A percentile compares a stretch with the other conserved stretches of the same genome.
phyloP scores from a whole-genome alignment of 1,140 invertebrate genomes.

The Gyrodactylus salaris region DNA sequence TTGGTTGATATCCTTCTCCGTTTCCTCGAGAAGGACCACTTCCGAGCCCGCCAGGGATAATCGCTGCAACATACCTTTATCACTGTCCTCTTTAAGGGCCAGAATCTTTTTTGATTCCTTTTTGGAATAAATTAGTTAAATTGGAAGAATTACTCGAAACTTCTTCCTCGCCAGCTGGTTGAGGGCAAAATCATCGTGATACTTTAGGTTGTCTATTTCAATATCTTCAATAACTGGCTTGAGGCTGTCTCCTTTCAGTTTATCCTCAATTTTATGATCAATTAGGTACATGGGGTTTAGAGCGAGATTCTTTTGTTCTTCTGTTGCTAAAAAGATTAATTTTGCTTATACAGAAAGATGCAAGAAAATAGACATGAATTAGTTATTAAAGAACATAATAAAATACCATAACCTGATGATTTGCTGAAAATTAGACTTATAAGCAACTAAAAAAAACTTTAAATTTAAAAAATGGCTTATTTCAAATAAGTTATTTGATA shows the following conservation, averaged over 20 bases:
- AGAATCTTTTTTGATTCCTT: not conserved
- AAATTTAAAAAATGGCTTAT: no score
- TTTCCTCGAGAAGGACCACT: not conserved
- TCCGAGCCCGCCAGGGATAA: not conserved
- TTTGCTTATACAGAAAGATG: conserved; percentile 33
- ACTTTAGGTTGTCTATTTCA: conserved; percentile 38
- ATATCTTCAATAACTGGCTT: conserved; percentile 36
- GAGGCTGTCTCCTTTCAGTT: conserved; percentile 31
- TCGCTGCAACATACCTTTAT: not conserved
- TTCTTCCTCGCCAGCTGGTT: conserved; percentile 42
- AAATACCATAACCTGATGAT: no score
- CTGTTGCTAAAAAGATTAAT: conserved; percentile 34
- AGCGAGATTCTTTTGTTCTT: conserved; percentile 44
- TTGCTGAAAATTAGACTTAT: no score
- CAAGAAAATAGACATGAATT: no score
- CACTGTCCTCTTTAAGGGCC: not conserved
- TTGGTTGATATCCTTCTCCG: not conserved
- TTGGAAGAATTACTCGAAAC: conserved; percentile 34
- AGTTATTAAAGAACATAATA: no score
- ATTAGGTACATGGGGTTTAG: conserved; percentile 79
- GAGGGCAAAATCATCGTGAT: conserved; percentile 56
- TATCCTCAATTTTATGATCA: conserved; percentile 53
- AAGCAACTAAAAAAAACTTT: no score
- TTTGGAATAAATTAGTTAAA: not conserved
- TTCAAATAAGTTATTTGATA: no score